Conservation (phyloP, 1,140 invertebrate genomes). For the Meloidogyne exigua region DNA sequence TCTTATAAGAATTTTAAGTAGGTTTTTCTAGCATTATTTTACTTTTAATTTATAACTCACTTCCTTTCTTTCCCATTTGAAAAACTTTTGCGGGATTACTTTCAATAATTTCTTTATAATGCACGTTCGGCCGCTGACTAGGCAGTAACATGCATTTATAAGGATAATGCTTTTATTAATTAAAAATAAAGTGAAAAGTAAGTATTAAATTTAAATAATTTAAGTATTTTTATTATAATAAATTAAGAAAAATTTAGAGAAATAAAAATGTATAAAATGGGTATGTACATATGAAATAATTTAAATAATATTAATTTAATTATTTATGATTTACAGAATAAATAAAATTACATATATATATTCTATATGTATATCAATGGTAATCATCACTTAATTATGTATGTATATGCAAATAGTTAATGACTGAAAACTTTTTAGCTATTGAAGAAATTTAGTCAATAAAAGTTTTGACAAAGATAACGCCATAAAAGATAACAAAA, state of each 20-base stretch:
- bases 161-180: neutral
- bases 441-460: neutral
- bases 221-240: too few species aligned
- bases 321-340: too few species aligned
- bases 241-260: too few species aligned
- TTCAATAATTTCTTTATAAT: neutral
- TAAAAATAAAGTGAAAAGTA: too few species aligned
- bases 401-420: neutral
- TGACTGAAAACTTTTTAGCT: neutral
- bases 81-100: neutral
- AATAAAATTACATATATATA: too few species aligned
- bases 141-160: slow-evolving; percentile 4
- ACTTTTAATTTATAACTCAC: neutral
- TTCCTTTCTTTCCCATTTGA: neutral
- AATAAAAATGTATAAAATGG: too few species aligned
- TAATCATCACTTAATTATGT: too few species aligned
- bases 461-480: neutral
- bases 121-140: neutral
- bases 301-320: too few species aligned
- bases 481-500: neutral
- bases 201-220: too few species aligned
- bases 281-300: too few species aligned
- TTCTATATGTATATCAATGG: too few species aligned
- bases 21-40: neutral
- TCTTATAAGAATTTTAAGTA: too few species aligned